Conservation (phyloP, 2,797 vertebrate genomes). For the Cyclopterus lumpus region DNA sequence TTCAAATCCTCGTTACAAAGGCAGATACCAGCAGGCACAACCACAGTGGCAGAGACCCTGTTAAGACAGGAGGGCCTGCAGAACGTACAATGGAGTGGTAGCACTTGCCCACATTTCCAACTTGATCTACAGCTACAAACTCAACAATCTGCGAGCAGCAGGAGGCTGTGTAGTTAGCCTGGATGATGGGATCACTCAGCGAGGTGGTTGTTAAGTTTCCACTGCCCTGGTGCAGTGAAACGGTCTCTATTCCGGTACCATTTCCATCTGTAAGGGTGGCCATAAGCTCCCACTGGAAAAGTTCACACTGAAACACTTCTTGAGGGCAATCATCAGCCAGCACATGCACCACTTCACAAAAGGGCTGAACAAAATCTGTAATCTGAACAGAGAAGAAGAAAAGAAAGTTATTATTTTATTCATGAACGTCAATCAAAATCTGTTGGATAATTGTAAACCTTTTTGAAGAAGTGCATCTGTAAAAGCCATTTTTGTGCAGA, state of each 20-base stretch:
- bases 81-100: constrained; percentile 64
- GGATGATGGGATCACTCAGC: constrained; percentile 4
- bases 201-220: constrained; percentile 57
- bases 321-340: constrained; percentile 53
- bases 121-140: constrained; percentile 75
- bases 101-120: constrained; percentile 80
- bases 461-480: not conserved
- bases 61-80: constrained; percentile 40
- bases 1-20: constrained; percentile 33
- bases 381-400: constrained; percentile 62
- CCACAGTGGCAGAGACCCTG: constrained; percentile 65
- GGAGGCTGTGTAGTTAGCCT: constrained; percentile 71
- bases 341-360: constrained; percentile 60
- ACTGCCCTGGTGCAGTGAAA: constrained; percentile 64
- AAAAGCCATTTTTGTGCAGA: not conserved
- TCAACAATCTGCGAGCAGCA: constrained; percentile 80
- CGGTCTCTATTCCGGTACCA: constrained; percentile 70
- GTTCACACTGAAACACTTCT: constrained; percentile 62
- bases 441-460: not conserved
- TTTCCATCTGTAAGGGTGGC: constrained; percentile 78
- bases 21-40: constrained; percentile 61
- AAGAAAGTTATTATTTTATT: not conserved
- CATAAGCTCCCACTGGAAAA: constrained; percentile 67
- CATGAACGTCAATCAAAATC: not conserved
- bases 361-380: constrained; percentile 75